Base-by-base conservation (phyloP, 2,113 vertebrate species). In the Melospiza georgiana region DNA sequence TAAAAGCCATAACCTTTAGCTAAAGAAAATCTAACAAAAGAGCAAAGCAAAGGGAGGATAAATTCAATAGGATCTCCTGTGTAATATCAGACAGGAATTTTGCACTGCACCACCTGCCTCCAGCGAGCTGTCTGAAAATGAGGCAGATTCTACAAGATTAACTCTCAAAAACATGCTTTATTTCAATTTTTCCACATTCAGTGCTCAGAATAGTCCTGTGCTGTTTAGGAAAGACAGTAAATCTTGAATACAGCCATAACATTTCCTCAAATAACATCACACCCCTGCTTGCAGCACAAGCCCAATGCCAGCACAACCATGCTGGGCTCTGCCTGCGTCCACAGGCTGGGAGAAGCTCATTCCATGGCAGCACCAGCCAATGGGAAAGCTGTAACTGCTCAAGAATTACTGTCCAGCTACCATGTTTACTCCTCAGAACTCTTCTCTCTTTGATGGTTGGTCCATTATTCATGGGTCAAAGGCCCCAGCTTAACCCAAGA, bases 1-100 rank as follows among this genome's bases (percentile, higher is more conserved):
- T 75, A 87, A 61, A 89, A 91, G 44, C 30, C 57, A 55, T 61
- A 92, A 84, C 10, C n/a, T 92, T 82, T 66, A 67, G 22, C 43
- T 66, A 49, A 71, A 78, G 39, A 68, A 71, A 57, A 72, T 52
- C 24, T 61, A 84, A 75, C 54, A 72, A 84, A 90, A 78, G 61
- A 94, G 61, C 54, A 93, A 62, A 84, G 35, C 15, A 68, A 84
- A 86, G 17, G 33, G 52, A 28, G 43, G 20, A 75, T 59, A 57
- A 62, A 87, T 65, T 68, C 72, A 72, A 31, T 30, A 30, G 0
- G 0, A 51, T 35, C n/a, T 89, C 72, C 75, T 59, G n/a, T 44
- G 19, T 51, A 81, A 52, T 37, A 84, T 71, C 65, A 93, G 35
- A 67, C 25, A 77, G 2, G 2, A 91, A 55, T 85, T 84, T 80